phyloP scores from a whole-genome alignment of 1,140 invertebrate genomes.

The Hypothenemus hampei region DNA sequence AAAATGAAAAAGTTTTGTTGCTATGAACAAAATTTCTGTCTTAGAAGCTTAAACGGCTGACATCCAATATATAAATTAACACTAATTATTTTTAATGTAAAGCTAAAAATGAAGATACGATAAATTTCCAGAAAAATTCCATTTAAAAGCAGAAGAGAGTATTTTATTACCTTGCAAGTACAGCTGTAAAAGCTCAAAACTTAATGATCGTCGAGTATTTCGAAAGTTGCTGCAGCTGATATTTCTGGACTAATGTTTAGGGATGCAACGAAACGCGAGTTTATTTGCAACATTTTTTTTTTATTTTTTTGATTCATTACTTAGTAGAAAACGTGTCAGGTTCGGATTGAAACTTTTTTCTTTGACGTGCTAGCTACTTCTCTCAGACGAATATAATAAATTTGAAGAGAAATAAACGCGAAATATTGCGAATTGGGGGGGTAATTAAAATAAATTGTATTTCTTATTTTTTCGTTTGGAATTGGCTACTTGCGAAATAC shows the following conservation, averaged over 20 bases:
- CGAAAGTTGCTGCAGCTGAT: background rate
- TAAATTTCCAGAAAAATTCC: background rate
- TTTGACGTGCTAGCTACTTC: background rate
- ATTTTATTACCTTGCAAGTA: background rate
- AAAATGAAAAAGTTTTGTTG: no score
- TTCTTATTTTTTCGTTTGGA: constrained; percentile 13
- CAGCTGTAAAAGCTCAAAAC: constrained; percentile 1
- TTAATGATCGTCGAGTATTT: constrained; percentile 1
- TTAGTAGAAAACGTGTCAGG: background rate
- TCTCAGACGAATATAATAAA: background rate
- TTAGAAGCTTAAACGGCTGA: no score
- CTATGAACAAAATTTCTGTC: no score
- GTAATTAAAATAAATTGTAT: constrained; percentile 23
- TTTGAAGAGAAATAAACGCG: no score
- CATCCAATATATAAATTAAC: no score
- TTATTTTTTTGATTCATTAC: background rate
- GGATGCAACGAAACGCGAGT: background rate
- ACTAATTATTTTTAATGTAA: no score
- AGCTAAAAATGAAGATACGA: no score
- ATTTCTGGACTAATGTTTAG: background rate
- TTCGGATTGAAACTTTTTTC: background rate
- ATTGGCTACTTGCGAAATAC: constrained; percentile 22
- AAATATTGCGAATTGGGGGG: background rate
- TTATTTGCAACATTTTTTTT: background rate
- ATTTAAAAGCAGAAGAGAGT: background rate